Base-by-base conservation (phyloP, 2,797 vertebrate genomes). In the Falco peregrinus region DNA sequence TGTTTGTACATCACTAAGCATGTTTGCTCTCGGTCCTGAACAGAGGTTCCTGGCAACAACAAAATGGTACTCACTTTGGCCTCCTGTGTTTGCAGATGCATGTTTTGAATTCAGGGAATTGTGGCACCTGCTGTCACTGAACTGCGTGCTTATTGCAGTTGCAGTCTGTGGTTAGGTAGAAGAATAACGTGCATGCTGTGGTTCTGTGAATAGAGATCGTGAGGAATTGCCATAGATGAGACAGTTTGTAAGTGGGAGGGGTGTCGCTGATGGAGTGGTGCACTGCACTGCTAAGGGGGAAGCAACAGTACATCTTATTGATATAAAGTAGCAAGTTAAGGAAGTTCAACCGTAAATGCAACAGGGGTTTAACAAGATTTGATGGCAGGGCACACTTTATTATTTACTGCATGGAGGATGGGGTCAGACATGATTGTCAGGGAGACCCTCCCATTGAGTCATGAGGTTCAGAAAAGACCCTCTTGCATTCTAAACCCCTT, bases 1-100 rank as follows among this genome's bases (percentile, higher is more conserved):
- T 14, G 0, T 33, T 15, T 22, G 5, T 3, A 0, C 15, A 4
- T 29, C 3, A 7, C 11, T 9, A 0, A 21, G 18, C 17, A 0
- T 0, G 4, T 29, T 37, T 39, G 11, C 15, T 10, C 11, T 59
- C 2, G 0, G 65, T 16, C 7, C 17, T 48, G 73, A 48, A 21
- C 21, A 50, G 45, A 43, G 39, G 7, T 3, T 54, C 10, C 24
- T 59, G 33, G 43, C 24, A 15, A 4, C 35, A n/a, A 35, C 29
- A 29, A 25, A 48, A 13, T 1, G 5, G 9, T 24, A 7, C 26
- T 74, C 6, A 0, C 48, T 63, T 43, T 64, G 37, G 26, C 33
- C 9, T 50, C 31, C 47, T 35, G 33, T 18, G 33, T 29, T 71
- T 67, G 53, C 41, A 37, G 48, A 16, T n/a, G 29, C 4, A 0